These are phyloP conservation scores for Resseliella maxima DNA, from an alignment of 2,888 invertebrate species.

Conservation along the genomic window DNA sequence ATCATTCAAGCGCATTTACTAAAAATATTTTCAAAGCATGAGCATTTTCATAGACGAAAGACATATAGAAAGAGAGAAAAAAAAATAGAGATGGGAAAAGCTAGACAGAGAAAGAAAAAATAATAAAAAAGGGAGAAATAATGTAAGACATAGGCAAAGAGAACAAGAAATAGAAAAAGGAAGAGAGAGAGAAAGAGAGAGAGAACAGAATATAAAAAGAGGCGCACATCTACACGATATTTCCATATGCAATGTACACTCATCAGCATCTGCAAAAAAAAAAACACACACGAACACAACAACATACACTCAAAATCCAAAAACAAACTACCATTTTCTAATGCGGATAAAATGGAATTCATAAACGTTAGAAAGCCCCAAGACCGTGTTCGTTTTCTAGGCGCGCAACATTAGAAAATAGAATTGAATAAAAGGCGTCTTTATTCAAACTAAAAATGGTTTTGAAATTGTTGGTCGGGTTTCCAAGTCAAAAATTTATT, in stretches of 20 bases:
- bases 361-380: neutral
- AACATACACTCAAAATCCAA: neutral
- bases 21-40: neutral
- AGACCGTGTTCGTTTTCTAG: neutral
- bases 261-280: conserved; percentile 24
- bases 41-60: neutral
- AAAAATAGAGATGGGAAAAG: too few species aligned
- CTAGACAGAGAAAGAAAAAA: neutral
- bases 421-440: neutral
- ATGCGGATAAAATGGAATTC: conserved; percentile 1
- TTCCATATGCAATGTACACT: neutral
- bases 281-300: neutral
- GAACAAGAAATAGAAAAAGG: too few species aligned
- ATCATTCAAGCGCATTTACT: neutral
- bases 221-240: too few species aligned
- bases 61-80: neutral
- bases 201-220: too few species aligned
- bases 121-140: neutral
- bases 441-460: neutral
- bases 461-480: neutral
- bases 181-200: too few species aligned
- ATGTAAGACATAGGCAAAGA: too few species aligned
- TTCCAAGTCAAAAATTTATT: neutral
- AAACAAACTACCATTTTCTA: neutral
- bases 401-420: conserved; percentile 28